Base-by-base conservation (phyloP, 2,888 invertebrate species). In the Choreutis nemorana region DNA sequence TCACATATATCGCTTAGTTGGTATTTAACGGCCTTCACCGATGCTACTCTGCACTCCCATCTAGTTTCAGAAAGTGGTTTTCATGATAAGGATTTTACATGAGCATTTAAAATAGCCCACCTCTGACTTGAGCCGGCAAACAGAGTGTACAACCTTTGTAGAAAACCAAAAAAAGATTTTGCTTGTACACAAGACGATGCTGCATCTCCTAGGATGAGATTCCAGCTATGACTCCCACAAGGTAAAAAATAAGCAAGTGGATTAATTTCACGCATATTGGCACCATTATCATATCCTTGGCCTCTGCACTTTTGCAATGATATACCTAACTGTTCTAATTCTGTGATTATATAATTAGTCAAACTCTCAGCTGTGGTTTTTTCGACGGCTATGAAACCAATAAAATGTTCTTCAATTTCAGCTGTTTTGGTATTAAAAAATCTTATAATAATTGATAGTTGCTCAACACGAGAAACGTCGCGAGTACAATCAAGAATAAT, bases 141-240 rank as follows among this genome's bases (percentile, higher is more conserved):
- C 32, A 38, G 34, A 11, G 34, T 33, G 23, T 35, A 38, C 42
- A 49, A 35, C 39, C 44, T 46, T 37, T 49, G 44, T 33, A 53
- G 38, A 36, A 52, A 30, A 40, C 48, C 35, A 40, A 55, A 55
- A 40, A 50, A 51, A 44, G 47, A 42, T 32, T 48, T 44, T 14
- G 47, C 44, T 43, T 46, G 44, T 30, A 50, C 42, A 7, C 9
- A 31, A 21, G 14, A 24, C 30, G 32, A 31, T 25, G 38, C 34
- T 23, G 34, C 39, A 37, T 42, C 38, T 30, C 33, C 28, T 34
- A 42, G 30, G 28, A 38, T 33, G 18, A 42, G 33, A 42, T 42
- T 42, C 26, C 23, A 36, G 35, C 38, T 39, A 31, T 40, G 41
- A 36, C 34, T 32, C 29, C 35, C 37, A 34, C 35, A 39, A 4